Base-by-base conservation (phyloP, 2,888 invertebrate genomes). In the Phanerotoma sp. region DNA sequence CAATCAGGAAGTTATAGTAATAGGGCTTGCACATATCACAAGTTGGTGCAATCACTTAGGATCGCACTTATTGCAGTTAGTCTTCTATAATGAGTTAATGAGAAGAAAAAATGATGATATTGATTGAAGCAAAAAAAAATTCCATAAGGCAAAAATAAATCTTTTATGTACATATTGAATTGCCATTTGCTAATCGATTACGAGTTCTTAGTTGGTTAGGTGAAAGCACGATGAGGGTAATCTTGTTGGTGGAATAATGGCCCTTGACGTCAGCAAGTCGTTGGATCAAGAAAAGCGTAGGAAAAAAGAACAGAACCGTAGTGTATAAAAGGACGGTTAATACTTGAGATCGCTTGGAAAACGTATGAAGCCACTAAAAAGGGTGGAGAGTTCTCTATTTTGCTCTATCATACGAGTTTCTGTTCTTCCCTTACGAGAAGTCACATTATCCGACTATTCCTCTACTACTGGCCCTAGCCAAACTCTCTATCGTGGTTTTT, bases 201-300 rank as follows among this genome's bases (percentile, higher is more conserved):
- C 21, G 37, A 16, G 54, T 25, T 55, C 48, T 46, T 33, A 42
- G 44, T 21, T 10, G 15, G 32, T 22, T 38, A 49, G 32, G 45
- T 49, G 32, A 44, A 40, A 49, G 49, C 38, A 28, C 45, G 22
- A 48, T 35, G 40, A 25, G 61, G 65, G 49, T 50, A 49, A 54
- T 54, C 49, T 38, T 51, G 40, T 63, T 51, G 54, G 57, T 62
- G 51, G 53, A 65, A 67, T 68, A 67, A 70, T 64, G 64, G 65
- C 56, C 54, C 28, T 52, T 62, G 54, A 65, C 66, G 71, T 71
- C 71, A 71, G 71, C 70, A 67, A 65, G 62, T 68, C 65, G 63
- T 64, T 62, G 54, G 50, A 54, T 47, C 44, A 40, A 48, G 38
- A 38, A 38, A 38, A 38, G 38, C 20, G 18, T 20, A 16, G 18